Evolutionary conservation across 2,888 invertebrate species (phyloP), one percentile per base, ranked within the genome.

Genomic region (Protonemura montana): DNA sequence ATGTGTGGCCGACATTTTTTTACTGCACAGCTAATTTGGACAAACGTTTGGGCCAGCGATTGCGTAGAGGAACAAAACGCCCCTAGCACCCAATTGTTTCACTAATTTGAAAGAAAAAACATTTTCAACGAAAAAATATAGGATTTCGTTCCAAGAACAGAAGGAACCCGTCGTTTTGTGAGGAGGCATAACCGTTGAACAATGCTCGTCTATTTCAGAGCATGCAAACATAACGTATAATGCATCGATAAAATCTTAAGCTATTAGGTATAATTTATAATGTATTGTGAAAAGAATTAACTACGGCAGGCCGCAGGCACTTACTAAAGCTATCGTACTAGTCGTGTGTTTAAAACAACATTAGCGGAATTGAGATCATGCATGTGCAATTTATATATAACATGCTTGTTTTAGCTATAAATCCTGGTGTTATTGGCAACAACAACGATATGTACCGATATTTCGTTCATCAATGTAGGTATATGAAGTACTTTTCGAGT

Each of bases 281-380:
- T 59, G 7, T 59, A 59, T 59, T 59, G 59, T 59, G 59, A 21
- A 2, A 59, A 13, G 16, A 21, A 21, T 59, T 21, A 59, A 7
- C 59, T 59, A 2, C 21, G 59, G 16, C 59, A 13, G n/a, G n/a
- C n/a, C n/a, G n/a, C n/a, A 59, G 21, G 16, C 13, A 59, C 59
- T 59, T 59, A 59, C 59, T 59, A 59, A 21, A 10, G 59, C 59
- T 59, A 59, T 59, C 7, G 59, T 21, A 59, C 13, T 59, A 59
- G 21, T 59, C 59, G 59, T 59, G 59, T 59, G 59, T 21, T 59
- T 59, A 59, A 59, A 59, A 59, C 59, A 59, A 59, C 59, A 59
- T 59, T 59, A 59, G 59, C 59, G 59, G 21, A 59, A 59, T 59
- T 59, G 59, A 59, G 59, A 59, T 59, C 59, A 59, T 59, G 59